A percentile compares a stretch with the other conserved stretches of the same genome.
These are phyloP conservation scores for Linnaemya vulpina DNA, from an alignment of 2,888 invertebrate genomes.

Conservation along the genomic window DNA sequence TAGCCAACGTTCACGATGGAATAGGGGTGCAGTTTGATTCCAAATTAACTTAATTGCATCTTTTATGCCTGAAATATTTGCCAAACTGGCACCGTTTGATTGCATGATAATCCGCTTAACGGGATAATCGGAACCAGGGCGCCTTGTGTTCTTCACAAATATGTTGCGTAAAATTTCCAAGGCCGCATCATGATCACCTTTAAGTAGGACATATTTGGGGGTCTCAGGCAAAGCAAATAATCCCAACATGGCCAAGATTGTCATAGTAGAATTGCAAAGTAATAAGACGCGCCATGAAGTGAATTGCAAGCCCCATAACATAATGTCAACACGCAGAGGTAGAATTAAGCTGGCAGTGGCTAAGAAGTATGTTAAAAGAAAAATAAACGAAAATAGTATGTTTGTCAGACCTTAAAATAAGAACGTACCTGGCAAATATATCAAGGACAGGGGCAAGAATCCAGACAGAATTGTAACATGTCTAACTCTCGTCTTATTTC, in stretches of 20 bases:
- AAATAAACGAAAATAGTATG: no score
- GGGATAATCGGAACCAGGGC: constrained; percentile 83
- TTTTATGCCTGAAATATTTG: constrained; percentile 75
- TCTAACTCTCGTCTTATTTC: constrained; percentile 83
- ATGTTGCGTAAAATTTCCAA: constrained; percentile 85
- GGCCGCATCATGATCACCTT: constrained; percentile 85
- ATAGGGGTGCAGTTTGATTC: constrained; percentile 80
- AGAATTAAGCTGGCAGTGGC: constrained; percentile 88
- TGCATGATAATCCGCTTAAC: constrained; percentile 81
- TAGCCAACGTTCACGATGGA: constrained; percentile 75
- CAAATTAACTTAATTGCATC: constrained; percentile 79
- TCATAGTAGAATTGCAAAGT: constrained; percentile 86
- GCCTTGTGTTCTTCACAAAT: constrained; percentile 84
- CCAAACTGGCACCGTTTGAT: constrained; percentile 77
- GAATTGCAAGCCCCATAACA: constrained; percentile 84
- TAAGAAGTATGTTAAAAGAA: constrained; percentile 76
- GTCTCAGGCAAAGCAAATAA: constrained; percentile 88
- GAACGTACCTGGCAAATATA: constrained; percentile 84
- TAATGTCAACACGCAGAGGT: constrained; percentile 84
- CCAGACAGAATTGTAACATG: constrained; percentile 85
- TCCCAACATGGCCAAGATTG: constrained; percentile 85
- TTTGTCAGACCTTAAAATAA: neutral
- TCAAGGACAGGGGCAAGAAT: constrained; percentile 85
- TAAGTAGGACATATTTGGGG: constrained; percentile 89
- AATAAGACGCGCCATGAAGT: constrained; percentile 91